Percentiles rank a stretch among this genome's conserved stretches.
Conservation (phyloP, 1,140 invertebrate genomes). For the Apis laboriosa region DNA sequence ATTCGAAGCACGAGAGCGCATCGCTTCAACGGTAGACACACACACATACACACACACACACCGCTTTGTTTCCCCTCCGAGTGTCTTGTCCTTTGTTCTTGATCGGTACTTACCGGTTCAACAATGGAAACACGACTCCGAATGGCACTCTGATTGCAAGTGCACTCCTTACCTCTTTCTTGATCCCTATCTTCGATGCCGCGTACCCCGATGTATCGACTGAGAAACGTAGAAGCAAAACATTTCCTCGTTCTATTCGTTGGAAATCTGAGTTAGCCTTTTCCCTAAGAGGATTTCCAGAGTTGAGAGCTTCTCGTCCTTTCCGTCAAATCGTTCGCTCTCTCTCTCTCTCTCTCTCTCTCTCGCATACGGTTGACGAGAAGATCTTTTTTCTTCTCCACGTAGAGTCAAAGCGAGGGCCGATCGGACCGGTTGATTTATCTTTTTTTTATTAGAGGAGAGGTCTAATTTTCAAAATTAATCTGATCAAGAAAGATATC, state of each 20-base stretch:
- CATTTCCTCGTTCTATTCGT: slow-evolving; percentile 14
- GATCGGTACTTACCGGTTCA: slow-evolving; percentile 48
- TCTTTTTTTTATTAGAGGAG: background rate
- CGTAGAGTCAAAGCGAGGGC: background rate
- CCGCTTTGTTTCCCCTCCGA: slow-evolving; percentile 18
- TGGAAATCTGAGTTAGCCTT: slow-evolving; percentile 24
- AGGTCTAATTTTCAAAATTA: slow-evolving; percentile 4
- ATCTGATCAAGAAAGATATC: background rate
- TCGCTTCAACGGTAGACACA: slow-evolving; percentile 42
- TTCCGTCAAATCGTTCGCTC: background rate
- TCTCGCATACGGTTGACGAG: background rate
- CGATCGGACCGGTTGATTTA: slow-evolving; percentile 12
- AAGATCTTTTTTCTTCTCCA: background rate
- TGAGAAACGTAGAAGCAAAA: slow-evolving; percentile 8
- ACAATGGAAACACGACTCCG: slow-evolving; percentile 52
- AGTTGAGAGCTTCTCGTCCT: slow-evolving; percentile 21
- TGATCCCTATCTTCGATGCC: slow-evolving; percentile 2
- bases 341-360: too few species aligned
- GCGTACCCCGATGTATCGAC: slow-evolving; percentile 22
- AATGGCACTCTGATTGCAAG: slow-evolving; percentile 50
- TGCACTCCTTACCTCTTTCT: slow-evolving; percentile 10
- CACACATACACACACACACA: slow-evolving; percentile 34
- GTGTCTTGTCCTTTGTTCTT: slow-evolving; percentile 43
- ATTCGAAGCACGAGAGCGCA: background rate
- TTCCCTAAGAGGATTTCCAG: slow-evolving; percentile 26